phyloP scores from a whole-genome alignment of 1,140 invertebrate species.

The Macrosteles quadrilineatus region DNA sequence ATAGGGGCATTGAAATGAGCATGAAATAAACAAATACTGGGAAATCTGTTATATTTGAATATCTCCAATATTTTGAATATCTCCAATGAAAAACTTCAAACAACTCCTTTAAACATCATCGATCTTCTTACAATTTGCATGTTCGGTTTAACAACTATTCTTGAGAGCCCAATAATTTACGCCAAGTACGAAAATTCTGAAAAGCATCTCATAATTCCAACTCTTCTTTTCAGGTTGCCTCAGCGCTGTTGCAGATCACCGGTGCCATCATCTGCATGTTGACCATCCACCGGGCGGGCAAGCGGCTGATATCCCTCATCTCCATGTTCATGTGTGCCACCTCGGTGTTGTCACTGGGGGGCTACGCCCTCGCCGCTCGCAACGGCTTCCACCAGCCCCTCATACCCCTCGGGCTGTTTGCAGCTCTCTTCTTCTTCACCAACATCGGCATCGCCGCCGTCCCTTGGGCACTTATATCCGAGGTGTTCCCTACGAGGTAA shows the following conservation, averaged over 20 bases:
- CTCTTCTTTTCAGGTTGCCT: conserved; percentile 12
- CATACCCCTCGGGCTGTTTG: conserved; percentile 39
- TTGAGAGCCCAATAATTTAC: no score
- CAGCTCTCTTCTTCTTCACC: conserved; percentile 36
- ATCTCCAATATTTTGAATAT: no score
- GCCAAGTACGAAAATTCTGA: no score
- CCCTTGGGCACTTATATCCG: conserved; percentile 45
- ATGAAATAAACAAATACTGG: no score
- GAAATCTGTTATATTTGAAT: no score
- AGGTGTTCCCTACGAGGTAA: conserved; percentile 46
- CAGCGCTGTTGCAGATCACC: conserved; percentile 19
- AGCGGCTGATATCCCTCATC: conserved; percentile 47
- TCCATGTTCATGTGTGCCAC: conserved; percentile 45
- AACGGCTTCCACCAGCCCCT: conserved; percentile 25
- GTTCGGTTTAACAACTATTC: no score
- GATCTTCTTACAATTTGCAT: no score
- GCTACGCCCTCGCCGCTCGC: conserved; percentile 32
- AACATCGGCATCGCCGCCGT: conserved; percentile 41
- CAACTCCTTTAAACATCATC: no score
- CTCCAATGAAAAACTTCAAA: no score
- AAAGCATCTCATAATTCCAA: no score
- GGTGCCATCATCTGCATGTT: conserved; percentile 37
- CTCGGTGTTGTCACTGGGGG: conserved; percentile 32
- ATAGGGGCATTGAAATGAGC: no score
- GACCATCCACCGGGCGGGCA: conserved; percentile 44